Percentiles rank a stretch among this genome's conserved stretches.
phyloP scores from a whole-genome alignment of 37 sponge, comb jelly and placozoan species.

The Eunapius fragilis region DNA sequence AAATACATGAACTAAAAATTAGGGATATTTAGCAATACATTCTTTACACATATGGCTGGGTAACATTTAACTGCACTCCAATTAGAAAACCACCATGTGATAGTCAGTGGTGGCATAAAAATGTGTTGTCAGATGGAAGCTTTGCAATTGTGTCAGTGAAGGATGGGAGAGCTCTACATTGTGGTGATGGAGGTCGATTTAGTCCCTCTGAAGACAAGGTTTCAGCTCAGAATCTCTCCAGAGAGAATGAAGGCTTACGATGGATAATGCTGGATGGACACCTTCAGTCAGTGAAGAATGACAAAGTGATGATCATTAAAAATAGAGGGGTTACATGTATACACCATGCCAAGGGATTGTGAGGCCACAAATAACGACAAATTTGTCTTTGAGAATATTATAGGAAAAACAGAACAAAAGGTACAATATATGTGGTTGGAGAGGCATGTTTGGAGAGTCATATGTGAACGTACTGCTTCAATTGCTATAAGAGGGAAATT shows the following conservation, averaged over 20 bases:
- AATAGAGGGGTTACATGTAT: background rate
- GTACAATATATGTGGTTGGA: too few species aligned
- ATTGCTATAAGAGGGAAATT: too few species aligned
- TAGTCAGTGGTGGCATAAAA: background rate
- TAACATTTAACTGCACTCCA: too few species aligned
- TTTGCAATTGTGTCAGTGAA: background rate
- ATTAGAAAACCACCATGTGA: background rate
- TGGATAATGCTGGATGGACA: background rate
- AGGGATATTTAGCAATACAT: too few species aligned
- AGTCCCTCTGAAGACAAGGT: background rate
- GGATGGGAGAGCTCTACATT: background rate
- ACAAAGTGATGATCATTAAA: background rate
- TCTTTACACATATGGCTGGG: too few species aligned
- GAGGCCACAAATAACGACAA: background rate
- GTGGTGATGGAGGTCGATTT: background rate
- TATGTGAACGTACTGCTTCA: too few species aligned
- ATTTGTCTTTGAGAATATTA: background rate
- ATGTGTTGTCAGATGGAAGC: background rate
- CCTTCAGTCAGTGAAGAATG: background rate
- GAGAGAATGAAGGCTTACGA: background rate
- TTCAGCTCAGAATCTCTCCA: background rate
- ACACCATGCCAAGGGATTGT: background rate
- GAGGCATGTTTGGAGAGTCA: too few species aligned
- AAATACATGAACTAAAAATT: too few species aligned
- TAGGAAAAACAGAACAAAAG: too few species aligned